Evolutionary conservation across 2,797 vertebrate species (phyloP).

Genomic region (Characodon lateralis): DNA sequence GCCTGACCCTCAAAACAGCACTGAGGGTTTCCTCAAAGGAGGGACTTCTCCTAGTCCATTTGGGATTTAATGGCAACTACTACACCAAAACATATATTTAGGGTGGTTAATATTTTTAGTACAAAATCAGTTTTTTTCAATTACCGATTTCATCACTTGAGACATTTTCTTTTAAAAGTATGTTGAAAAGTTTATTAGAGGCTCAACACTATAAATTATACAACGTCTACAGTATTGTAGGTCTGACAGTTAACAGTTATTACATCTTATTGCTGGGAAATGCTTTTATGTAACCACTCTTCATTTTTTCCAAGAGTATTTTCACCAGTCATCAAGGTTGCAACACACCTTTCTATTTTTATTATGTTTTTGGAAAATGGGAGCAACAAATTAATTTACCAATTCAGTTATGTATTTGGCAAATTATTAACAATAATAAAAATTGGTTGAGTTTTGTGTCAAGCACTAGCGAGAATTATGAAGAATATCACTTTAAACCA

Average conservation of each 20-base stretch:
- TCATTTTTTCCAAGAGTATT: background rate
- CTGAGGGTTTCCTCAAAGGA: slow-evolving; percentile 28
- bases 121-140: no score
- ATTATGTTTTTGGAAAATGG: background rate
- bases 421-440: no score
- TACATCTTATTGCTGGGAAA: background rate
- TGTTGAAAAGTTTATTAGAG: no score
- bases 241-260: background rate
- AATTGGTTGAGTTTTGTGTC: background rate
- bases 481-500: background rate
- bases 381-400: background rate
- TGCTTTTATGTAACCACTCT: background rate
- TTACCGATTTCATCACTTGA: no score
- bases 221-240: no score
- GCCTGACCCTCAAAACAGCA: slow-evolving; percentile 50
- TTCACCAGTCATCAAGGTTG: background rate
- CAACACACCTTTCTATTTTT: background rate
- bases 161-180: no score
- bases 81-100: background rate
- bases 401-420: background rate
- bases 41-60: slow-evolving; percentile 18
- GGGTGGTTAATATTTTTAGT: background rate
- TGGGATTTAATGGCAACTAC: background rate
- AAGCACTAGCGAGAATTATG: background rate
- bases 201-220: no score